A percentile compares a stretch with the other conserved stretches of the same genome.
Conservation (phyloP, 2,113 vertebrate genomes). For the Meleagris gallopavo region DNA sequence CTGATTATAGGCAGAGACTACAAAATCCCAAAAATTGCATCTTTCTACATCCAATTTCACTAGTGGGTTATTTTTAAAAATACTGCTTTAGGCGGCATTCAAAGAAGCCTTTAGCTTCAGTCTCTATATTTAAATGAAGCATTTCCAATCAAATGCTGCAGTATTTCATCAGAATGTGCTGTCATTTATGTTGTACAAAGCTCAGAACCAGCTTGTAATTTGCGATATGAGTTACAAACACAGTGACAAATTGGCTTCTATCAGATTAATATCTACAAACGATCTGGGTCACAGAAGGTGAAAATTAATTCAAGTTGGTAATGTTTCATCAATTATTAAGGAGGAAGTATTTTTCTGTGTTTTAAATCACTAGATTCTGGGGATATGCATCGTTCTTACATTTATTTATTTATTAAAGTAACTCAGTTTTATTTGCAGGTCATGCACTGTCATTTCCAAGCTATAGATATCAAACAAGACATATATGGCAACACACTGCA, state of each 20-base stretch:
- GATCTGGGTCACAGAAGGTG: not conserved
- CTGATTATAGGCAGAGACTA: not conserved
- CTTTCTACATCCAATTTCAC: not conserved
- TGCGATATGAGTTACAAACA: not conserved
- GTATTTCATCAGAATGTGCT: not conserved
- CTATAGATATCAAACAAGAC: slow-evolving; percentile 18
- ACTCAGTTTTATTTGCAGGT: not conserved
- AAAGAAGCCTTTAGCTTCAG: not conserved
- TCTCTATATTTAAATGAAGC: not conserved
- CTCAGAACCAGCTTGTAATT: not conserved
- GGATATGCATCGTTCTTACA: not conserved
- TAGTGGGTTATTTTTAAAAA: not conserved
- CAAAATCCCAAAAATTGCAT: not conserved
- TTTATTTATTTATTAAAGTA: not conserved
- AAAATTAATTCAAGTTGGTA: not conserved
- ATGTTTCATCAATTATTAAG: not conserved
- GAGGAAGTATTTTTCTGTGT: not conserved
- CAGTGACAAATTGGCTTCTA: not conserved
- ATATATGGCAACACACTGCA: slow-evolving; percentile 5
- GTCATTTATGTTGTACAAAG: not conserved
- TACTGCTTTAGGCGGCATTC: not conserved
- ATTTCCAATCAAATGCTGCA: not conserved
- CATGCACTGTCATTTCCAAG: slow-evolving; percentile 27
- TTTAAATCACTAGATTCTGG: not conserved
- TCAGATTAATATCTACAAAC: not conserved